Conservation (phyloP, 2,797 vertebrate species). For the Pristis pectinata region DNA sequence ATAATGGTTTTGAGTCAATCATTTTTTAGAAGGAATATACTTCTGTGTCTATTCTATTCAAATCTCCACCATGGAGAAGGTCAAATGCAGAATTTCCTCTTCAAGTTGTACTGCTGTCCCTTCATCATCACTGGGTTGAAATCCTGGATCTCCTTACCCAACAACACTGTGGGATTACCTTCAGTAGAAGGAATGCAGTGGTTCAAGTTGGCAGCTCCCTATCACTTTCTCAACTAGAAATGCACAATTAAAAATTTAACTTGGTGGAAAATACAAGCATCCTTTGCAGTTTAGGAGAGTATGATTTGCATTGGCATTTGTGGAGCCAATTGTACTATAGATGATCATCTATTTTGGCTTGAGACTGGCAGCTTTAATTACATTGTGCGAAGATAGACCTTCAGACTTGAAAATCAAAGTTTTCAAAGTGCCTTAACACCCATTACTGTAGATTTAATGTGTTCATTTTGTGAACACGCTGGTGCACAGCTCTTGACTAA, state of each 20-base stretch:
- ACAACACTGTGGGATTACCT: no score
- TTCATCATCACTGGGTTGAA: no score
- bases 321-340: neutral
- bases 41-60: no score
- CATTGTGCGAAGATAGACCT: neutral
- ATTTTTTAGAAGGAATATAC: no score
- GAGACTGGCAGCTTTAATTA: neutral
- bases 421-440: neutral
- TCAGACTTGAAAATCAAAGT: neutral
- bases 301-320: neutral
- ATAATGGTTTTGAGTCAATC: no score
- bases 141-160: no score
- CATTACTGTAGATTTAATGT: neutral
- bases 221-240: no score
- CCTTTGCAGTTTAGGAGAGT: neutral
- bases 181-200: no score
- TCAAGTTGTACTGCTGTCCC: no score
- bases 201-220: no score
- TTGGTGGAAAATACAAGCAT: neutral
- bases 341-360: neutral
- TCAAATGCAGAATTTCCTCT: no score
- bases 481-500: neutral
- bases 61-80: no score
- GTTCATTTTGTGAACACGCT: neutral
- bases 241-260: neutral